Evolutionary conservation across 2,888 invertebrate genomes (phyloP).

Genomic region (Linyphia triangularis): DNA sequence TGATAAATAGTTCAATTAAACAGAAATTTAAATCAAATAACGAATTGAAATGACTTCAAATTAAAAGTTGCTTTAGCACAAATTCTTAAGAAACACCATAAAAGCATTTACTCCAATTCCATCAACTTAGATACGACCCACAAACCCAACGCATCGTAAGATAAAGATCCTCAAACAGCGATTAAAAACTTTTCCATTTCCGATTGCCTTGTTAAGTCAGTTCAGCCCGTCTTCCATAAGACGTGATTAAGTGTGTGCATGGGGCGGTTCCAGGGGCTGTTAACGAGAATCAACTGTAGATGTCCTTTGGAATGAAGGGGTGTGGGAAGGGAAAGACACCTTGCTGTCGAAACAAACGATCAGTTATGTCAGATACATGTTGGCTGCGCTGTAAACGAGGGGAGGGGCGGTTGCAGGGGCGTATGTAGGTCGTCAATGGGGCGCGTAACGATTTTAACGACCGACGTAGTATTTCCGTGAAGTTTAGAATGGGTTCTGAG

Average conservation of each 20-base stretch:
- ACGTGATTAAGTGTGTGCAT: constrained; percentile 47
- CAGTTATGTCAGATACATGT: constrained; percentile 30
- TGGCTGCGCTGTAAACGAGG: neutral
- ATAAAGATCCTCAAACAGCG: constrained; percentile 35
- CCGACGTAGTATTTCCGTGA: constrained; percentile 26
- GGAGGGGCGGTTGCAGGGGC: neutral
- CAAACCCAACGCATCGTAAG: too few relatives aligned
- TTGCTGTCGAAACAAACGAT: constrained; percentile 61
- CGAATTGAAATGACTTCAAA: too few relatives aligned
- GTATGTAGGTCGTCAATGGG: constrained; percentile 8
- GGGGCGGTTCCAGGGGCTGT: constrained; percentile 1
- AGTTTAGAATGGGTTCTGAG: constrained; percentile 54
- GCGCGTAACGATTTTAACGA: constrained; percentile 55
- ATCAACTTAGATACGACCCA: too few relatives aligned
- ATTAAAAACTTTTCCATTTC: constrained; percentile 43
- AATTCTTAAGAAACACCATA: too few relatives aligned
- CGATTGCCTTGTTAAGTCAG: neutral
- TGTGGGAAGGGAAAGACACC: constrained; percentile 28
- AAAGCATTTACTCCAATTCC: too few relatives aligned
- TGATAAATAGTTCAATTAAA: too few relatives aligned
- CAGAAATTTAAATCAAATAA: too few relatives aligned
- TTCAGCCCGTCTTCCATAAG: neutral
- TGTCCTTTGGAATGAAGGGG: constrained; percentile 21
- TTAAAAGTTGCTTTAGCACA: too few relatives aligned
- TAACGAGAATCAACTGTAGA: constrained; percentile 48